Percentiles rank a stretch among this genome's conserved stretches.
Evolutionary conservation across 2,888 invertebrate species (phyloP).

Genomic region (Tricholauxania praeusta): DNA sequence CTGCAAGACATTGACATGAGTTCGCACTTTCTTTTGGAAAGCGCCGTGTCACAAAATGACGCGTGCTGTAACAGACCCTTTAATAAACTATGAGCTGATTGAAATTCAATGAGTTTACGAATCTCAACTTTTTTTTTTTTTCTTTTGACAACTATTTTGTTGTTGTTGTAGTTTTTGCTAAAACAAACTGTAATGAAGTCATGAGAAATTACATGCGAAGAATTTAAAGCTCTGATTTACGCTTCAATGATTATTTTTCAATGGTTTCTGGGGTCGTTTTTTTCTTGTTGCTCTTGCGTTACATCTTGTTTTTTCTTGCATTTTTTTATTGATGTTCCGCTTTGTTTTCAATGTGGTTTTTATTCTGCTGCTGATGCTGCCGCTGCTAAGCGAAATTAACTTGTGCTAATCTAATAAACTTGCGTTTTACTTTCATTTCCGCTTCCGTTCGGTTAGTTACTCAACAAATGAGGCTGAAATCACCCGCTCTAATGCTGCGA

Average conservation of each 20-base stretch:
- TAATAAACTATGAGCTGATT: neutral
- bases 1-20: neutral
- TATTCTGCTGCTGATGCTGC: neutral
- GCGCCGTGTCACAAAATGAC: neutral
- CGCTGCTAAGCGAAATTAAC: conserved; percentile 14
- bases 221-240: conserved; percentile 18
- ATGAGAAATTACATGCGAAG: neutral
- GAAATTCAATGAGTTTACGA: conserved; percentile 5
- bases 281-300: neutral
- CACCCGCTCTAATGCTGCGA: neutral
- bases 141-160: neutral
- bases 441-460: conserved; percentile 31
- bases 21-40: neutral
- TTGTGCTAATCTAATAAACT: conserved; percentile 27
- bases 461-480: conserved; percentile 29
- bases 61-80: neutral
- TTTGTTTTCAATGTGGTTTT: neutral
- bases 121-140: neutral
- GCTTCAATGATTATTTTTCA: conserved; percentile 12
- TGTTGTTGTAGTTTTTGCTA: too few species aligned
- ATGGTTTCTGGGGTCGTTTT: neutral
- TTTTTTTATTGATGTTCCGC: too few species aligned
- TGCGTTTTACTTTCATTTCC: conserved; percentile 4
- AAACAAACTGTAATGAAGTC: conserved; percentile 10
- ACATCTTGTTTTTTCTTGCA: neutral